Base-by-base conservation (phyloP, 53 echinoderm and acorn worm genomes). In the Holothuria scabra region DNA sequence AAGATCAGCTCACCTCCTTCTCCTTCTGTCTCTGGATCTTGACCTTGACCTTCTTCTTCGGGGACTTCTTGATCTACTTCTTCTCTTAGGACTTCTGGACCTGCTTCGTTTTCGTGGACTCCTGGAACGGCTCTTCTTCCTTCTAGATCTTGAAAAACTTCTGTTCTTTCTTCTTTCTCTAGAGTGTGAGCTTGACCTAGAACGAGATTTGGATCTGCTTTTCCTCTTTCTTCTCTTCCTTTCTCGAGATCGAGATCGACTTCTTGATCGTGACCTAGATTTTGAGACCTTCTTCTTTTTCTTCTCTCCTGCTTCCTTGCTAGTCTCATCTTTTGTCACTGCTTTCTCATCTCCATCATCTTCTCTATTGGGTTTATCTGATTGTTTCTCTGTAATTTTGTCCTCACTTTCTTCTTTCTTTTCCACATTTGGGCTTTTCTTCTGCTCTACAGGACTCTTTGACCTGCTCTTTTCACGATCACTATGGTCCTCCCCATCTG, bases 21-120 rank as follows among this genome's bases (percentile, higher is more conserved):
- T 68, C 46, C 74, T 94, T 68, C 86, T 84, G n/a, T 81, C 71
- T 63, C 90, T 92, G 28, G 92, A 89, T 62, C 75, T 74, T 13
- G 96, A 93, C 31, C 85, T 75, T 41, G 91, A 93, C 28, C 83
- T 67, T 57, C 87, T 86, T 22, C 92, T 86, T 34, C 83, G 87
- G 30, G 85, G 76, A 12, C 89, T 89, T 59, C 84, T 60, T 28
- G 91, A 91, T 7, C 88, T 89, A 12, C 85, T 86, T 52, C 92
- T 79, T 28, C 82, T 75, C 78, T 84, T 37, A 82, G 79, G 74
- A 67, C 67, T 67, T 37, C 91, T 80, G 28, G 89, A 92, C 38
- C 92, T 76, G 31, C 66, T 76, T 11, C 86, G 87, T 44, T 70
- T 78, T 57, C 66, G 65, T 24, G 68, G 82, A 34, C 80, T 76